phyloP scores from a whole-genome alignment of 2,113 vertebrate genomes.

The Microcebus tavaratra region DNA sequence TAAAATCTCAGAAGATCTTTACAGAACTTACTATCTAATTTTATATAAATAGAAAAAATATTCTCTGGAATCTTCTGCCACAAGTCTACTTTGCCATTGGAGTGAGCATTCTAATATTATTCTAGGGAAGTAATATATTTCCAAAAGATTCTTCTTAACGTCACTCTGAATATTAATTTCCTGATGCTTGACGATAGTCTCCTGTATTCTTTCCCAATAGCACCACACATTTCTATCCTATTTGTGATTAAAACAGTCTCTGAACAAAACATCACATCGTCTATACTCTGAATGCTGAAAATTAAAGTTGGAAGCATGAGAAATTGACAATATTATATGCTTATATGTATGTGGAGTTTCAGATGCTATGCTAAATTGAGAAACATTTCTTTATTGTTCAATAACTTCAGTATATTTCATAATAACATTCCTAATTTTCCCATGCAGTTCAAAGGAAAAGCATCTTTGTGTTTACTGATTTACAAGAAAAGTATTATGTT shows the following conservation, averaged over 20 bases:
- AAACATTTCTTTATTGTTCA: conserved; percentile 21
- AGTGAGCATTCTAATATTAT: neutral
- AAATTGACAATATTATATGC: neutral
- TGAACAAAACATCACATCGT: neutral
- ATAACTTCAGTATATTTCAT: conserved; percentile 2
- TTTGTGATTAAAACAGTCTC: neutral
- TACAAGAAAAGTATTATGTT: conserved; percentile 44
- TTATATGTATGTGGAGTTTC: neutral
- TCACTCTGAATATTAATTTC: neutral
- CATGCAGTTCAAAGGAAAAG: neutral
- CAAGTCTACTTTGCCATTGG: neutral
- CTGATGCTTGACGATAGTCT: neutral
- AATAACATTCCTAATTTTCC: conserved; percentile 32
- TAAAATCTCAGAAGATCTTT: neutral
- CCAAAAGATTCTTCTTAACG: neutral
- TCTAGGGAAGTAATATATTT: neutral
- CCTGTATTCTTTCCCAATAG: neutral
- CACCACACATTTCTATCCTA: conserved; percentile 10
- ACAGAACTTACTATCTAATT: neutral
- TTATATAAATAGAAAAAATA: neutral
- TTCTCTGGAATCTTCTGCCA: neutral
- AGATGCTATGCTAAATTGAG: conserved; percentile 32
- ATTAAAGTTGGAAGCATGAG: conserved; percentile 27
- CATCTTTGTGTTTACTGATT: conserved; percentile 22
- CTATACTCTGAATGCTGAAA: neutral